A percentile compares a stretch with the other conserved stretches of the same genome.
Evolutionary conservation across 2,113 vertebrate species (phyloP).

Genomic region (Channa maculata): DNA sequence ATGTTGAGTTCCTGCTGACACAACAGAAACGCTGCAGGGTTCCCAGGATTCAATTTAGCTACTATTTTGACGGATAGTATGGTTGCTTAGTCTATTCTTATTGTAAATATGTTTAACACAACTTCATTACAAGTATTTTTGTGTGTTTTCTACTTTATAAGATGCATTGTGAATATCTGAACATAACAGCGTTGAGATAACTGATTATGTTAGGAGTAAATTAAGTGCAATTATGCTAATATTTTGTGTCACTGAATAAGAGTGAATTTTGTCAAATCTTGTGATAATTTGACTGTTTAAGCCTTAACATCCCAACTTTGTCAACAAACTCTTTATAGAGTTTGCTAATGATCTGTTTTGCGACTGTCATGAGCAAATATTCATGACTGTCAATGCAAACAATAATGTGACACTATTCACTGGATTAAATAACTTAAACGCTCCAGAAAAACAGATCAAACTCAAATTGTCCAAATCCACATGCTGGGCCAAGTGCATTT

Average conservation of each 20-base stretch:
- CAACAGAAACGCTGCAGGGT: constrained; percentile 14
- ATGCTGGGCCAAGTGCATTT: not conserved
- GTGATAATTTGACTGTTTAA: not conserved
- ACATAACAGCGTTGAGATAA: not conserved
- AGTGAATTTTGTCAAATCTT: not conserved
- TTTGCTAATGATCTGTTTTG: too few species aligned
- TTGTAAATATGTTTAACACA: not conserved
- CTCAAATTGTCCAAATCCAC: too few species aligned
- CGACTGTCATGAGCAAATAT: too few species aligned
- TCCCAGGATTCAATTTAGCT: constrained; percentile 24
- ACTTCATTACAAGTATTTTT: not conserved
- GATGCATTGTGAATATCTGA: not conserved
- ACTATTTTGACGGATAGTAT: constrained; percentile 6
- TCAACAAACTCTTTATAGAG: too few species aligned
- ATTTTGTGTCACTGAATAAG: not conserved
- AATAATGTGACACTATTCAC: too few species aligned
- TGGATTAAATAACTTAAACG: too few species aligned
- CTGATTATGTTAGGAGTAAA: not conserved
- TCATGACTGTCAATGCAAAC: too few species aligned
- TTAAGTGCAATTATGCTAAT: not conserved
- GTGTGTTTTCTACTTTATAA: not conserved
- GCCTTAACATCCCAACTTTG: too few species aligned
- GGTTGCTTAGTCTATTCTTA: not conserved
- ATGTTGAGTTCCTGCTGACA: constrained; percentile 43
- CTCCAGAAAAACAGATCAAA: too few species aligned